Conservation (phyloP, 2,888 invertebrate species). For the Hypolimnas misippus region DNA sequence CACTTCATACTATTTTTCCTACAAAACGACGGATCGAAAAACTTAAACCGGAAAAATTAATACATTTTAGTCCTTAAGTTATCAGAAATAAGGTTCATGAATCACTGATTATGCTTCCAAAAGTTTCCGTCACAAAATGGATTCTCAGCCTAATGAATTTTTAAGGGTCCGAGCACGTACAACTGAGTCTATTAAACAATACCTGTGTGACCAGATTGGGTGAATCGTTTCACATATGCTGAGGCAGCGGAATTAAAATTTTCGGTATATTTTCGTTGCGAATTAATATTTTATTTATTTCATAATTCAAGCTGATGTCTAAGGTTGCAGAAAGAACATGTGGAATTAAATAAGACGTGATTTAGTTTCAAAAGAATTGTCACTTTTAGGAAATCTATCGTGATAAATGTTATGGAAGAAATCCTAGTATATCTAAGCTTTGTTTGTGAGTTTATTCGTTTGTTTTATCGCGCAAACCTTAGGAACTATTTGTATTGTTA, state of each 20-base stretch:
- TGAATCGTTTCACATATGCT: not conserved
- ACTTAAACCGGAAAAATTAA: not conserved
- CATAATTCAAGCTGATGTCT: not conserved
- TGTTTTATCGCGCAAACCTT: no score
- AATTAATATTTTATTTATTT: not conserved
- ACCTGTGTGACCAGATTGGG: slow-evolving; percentile 26
- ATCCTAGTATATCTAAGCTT: not conserved
- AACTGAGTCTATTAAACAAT: slow-evolving; percentile 29
- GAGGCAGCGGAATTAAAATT: slow-evolving; percentile 7
- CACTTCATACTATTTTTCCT: slow-evolving; percentile 41
- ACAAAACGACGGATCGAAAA: slow-evolving; percentile 37
- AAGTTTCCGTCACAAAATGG: slow-evolving; percentile 34
- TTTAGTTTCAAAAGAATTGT: not conserved
- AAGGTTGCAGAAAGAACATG: not conserved
- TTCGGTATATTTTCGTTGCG: not conserved
- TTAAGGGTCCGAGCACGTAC: slow-evolving; percentile 38
- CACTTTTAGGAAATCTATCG: not conserved
- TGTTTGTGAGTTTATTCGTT: no score
- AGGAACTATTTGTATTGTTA: no score
- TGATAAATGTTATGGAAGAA: not conserved
- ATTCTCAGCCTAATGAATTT: slow-evolving; percentile 41
- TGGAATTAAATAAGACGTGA: not conserved
- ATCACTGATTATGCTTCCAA: not conserved
- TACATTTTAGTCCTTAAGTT: slow-evolving; percentile 10
- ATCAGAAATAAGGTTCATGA: not conserved